Conservation (phyloP, 2,888 invertebrate species). For the Bhutanitis thaidina region DNA sequence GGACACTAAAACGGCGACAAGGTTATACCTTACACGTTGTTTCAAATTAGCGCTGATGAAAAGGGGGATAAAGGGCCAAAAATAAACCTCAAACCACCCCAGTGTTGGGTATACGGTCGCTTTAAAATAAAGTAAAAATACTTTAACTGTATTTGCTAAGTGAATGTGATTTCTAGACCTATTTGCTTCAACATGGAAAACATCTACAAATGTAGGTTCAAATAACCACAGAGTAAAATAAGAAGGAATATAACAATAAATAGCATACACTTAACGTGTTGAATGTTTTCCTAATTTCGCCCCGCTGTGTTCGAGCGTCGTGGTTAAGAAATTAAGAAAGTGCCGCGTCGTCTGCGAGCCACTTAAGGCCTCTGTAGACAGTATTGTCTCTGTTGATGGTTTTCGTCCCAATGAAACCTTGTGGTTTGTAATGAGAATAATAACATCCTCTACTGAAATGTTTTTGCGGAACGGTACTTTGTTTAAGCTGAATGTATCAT, state of each 20-base stretch:
- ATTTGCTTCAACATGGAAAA: no score
- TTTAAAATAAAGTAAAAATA: no score
- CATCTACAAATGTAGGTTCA: background rate
- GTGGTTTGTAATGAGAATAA: slow-evolving; percentile 65
- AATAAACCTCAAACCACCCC: no score
- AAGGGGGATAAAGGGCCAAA: no score
- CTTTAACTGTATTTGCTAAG: no score
- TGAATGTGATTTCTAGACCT: no score
- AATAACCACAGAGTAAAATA: background rate
- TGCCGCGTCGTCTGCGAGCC: slow-evolving; percentile 63
- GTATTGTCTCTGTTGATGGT: slow-evolving; percentile 68
- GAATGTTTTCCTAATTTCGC: slow-evolving; percentile 78
- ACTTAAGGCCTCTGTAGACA: slow-evolving; percentile 60
- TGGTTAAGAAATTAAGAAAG: slow-evolving; percentile 78
- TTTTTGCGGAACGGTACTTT: background rate
- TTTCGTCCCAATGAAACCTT: slow-evolving; percentile 69
- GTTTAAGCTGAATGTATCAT: no score
- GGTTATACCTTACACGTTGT: no score
- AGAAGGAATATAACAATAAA: slow-evolving; percentile 22
- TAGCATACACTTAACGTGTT: slow-evolving; percentile 19
- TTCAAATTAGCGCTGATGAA: no score
- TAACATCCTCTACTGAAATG: slow-evolving; percentile 35
- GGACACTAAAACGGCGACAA: no score
- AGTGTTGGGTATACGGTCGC: no score
- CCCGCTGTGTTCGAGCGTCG: slow-evolving; percentile 66